phyloP scores from a whole-genome alignment of 2,797 vertebrate genomes.

The Manis javanica region DNA sequence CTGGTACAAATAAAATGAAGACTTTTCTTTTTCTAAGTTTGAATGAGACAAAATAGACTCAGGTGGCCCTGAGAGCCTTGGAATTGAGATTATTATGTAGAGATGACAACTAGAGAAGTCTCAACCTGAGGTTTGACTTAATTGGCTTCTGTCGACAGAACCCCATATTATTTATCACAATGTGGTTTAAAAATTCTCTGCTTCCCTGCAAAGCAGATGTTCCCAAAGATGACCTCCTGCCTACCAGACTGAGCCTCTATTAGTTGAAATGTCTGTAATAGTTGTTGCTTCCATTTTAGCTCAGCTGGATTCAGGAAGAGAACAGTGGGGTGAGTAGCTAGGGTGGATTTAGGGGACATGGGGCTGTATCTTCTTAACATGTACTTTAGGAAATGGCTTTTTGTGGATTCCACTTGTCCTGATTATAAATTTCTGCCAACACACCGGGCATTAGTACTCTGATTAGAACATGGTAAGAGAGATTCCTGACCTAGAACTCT shows the following conservation, averaged over 20 bases:
- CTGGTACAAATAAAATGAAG: constrained; percentile 45
- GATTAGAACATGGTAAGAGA: constrained; percentile 10
- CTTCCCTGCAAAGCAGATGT: constrained; percentile 60
- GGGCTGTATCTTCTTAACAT: not conserved
- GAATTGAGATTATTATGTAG: constrained; percentile 67
- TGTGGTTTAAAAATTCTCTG: constrained; percentile 64
- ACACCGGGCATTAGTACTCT: not conserved
- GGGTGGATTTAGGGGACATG: not conserved
- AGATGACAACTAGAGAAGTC: constrained; percentile 49
- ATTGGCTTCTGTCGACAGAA: constrained; percentile 56
- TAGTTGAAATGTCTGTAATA: constrained; percentile 58
- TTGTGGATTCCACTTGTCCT: not conserved
- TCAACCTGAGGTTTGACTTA: constrained; percentile 59
- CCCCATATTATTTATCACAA: constrained; percentile 64
- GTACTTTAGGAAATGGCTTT: constrained; percentile 33
- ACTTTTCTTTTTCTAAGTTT: constrained; percentile 38
- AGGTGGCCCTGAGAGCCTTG: constrained; percentile 36
- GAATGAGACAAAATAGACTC: constrained; percentile 63
- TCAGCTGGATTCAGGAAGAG: constrained; percentile 32
- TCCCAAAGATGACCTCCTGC: constrained; percentile 50
- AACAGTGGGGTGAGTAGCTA: not conserved
- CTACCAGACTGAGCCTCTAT: constrained; percentile 13
- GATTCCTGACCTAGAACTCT: not conserved
- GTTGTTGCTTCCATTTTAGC: constrained; percentile 43
- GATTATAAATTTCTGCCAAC: constrained; percentile 25